These are phyloP conservation scores for Cataglyphis livida DNA, from an alignment of 2,888 invertebrate genomes.

Conservation along the genomic window DNA sequence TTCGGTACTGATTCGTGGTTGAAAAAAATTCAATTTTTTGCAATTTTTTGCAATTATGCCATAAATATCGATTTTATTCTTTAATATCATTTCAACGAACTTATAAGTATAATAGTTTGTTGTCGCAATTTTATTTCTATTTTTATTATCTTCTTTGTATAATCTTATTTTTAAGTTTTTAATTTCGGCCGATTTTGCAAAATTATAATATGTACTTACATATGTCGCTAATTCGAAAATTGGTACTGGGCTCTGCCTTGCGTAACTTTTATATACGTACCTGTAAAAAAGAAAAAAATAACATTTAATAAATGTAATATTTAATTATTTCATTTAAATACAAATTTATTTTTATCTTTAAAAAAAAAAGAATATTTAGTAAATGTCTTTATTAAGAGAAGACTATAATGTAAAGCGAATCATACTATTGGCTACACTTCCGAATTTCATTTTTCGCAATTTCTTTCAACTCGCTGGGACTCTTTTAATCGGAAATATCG, in stretches of 20 bases:
- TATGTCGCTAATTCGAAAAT: background rate
- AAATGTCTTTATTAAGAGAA: background rate
- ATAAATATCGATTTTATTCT: background rate
- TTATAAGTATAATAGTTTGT: background rate
- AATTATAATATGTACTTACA: constrained; percentile 23
- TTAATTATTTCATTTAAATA: background rate
- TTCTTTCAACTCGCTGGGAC: background rate
- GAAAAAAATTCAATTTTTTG: background rate
- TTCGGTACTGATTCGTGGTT: background rate
- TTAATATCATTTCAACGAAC: background rate
- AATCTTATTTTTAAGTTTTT: constrained; percentile 5
- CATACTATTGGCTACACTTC: background rate
- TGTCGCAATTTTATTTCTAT: background rate
- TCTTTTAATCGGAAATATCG: background rate
- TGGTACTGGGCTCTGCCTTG: background rate
- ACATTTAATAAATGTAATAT: background rate
- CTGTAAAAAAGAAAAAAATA: constrained; percentile 11
- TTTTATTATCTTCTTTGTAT: background rate
- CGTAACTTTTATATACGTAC: constrained; percentile 9
- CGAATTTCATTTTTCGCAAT: background rate
- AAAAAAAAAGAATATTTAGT: background rate
- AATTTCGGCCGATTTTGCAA: background rate
- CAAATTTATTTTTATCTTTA: background rate
- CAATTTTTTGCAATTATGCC: constrained; percentile 11
- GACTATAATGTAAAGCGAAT: background rate